Conservation (phyloP, 2,797 vertebrate species). For the Nyctibius grandis region DNA sequence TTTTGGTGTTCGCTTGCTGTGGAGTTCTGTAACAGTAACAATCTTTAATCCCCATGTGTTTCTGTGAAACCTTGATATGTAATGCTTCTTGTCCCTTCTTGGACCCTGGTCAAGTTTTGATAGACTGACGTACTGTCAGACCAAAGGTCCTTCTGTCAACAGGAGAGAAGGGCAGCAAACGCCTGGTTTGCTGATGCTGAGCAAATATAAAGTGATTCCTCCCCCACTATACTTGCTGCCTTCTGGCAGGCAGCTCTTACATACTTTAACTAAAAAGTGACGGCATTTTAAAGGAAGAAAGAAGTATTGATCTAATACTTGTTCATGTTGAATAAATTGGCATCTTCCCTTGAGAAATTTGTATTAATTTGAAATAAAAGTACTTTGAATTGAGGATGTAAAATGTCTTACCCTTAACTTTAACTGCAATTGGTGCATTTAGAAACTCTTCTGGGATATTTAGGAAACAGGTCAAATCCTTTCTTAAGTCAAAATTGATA, state of each 20-base stretch:
- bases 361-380: neutral
- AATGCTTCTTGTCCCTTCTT: neutral
- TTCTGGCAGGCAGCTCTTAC: neutral
- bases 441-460: neutral
- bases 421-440: neutral
- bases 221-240: neutral
- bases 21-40: neutral
- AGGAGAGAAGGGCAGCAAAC: neutral
- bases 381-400: neutral
- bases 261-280: neutral
- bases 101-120: neutral
- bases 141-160: neutral
- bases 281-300: neutral
- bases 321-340: neutral
- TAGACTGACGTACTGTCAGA: neutral
- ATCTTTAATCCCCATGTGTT: neutral
- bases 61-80: fast-evolving
- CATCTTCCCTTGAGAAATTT: neutral
- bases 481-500: neutral
- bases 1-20: neutral
- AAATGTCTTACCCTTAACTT: neutral
- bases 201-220: neutral
- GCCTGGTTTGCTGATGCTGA: neutral
- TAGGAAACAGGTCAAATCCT: neutral
- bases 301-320: neutral